Conservation (phyloP, 2,797 vertebrate species). For the Peromyscus eremicus region DNA sequence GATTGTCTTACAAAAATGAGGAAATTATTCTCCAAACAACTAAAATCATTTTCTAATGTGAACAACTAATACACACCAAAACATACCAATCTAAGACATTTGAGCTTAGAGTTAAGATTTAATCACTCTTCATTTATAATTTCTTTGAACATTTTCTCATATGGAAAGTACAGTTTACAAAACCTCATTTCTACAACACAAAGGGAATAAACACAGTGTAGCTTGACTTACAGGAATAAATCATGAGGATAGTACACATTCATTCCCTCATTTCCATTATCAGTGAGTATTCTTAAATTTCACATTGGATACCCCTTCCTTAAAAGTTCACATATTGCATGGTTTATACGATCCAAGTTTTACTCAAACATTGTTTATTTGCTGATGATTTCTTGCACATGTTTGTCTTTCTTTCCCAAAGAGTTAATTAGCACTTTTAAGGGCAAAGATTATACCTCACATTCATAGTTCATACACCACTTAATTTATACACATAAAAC, state of each 20-base stretch:
- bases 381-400: not conserved
- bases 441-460: not conserved
- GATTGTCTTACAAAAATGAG: not conserved
- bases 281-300: not conserved
- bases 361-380: not conserved
- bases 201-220: conserved; percentile 16
- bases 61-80: not conserved
- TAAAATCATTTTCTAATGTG: not conserved
- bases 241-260: not conserved
- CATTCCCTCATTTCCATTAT: not conserved
- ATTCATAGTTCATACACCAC: not conserved
- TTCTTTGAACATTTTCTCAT: not conserved
- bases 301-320: not conserved
- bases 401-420: not conserved
- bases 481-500: not conserved
- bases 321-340: not conserved
- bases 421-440: not conserved
- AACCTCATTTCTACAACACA: not conserved
- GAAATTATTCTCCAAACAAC: not conserved
- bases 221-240: not conserved
- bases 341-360: conserved; percentile 19
- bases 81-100: not conserved
- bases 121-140: not conserved
- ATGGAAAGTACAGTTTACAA: not conserved
- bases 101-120: not conserved